Base-by-base conservation (phyloP, 2,797 vertebrate genomes). In the Schizopygopsis pylzovi region DNA sequence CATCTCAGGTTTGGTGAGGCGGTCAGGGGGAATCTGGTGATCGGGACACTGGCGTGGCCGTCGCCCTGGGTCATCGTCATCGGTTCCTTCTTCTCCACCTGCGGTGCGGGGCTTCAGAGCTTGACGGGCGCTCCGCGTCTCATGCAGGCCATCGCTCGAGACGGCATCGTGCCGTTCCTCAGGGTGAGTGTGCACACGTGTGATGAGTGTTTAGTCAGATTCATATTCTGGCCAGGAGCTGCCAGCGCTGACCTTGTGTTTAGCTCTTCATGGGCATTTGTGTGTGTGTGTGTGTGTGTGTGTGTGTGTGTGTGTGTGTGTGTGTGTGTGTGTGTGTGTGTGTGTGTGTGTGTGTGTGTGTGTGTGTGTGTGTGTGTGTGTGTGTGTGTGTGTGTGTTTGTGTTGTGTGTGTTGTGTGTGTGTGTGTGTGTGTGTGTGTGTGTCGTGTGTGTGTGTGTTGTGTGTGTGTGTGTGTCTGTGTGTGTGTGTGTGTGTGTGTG, bases 31-130 rank as follows among this genome's bases (percentile, higher is more conserved):
- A 99, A 99, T 91, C 92, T 99, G 93, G 98, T 99, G 90, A 98
- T 99, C 6, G 98, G 98, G 84, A 99, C 98, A 0, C 87, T 99
- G 90, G 97, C 98, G 0, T 99, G 98, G 98, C 98, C 98, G 0
- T 98, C 97, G 9, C 98, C 98, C 0, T 99, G 98, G 98, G 98
- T 99, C 89, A 99, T 99, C 22, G 98, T 99, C 91, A 96, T 99
- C 0, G 98, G 98, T 41, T 99, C 98, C 70, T 98, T 99, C 93
- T 99, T 99, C 93, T 99, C 98, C 87, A 99, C 98, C 0, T 98
- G 97, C 16, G 98, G 98, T 45, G 98, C 98, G 0, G 98, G 98
- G n/a, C 96, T 99, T 79, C 98, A 99, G 95, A 99, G 98, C 89
- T 93, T 99, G 93, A 99, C 98, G 0, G 98, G 98, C 79, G 98